Conservation (phyloP, 1,140 invertebrate species). For the Brachionus rubens region DNA sequence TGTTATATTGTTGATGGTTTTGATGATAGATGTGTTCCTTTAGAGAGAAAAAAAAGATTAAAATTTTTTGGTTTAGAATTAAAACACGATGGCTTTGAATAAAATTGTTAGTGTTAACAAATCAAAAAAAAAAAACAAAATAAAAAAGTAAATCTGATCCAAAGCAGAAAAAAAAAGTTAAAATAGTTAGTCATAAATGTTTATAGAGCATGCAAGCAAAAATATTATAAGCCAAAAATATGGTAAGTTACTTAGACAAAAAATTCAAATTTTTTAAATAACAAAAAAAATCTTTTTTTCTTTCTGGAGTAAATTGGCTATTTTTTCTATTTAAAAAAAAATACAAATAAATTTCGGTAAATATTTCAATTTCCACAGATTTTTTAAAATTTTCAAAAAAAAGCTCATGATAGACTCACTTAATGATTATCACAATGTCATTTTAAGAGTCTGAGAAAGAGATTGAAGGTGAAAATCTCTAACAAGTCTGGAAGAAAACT, state of each 20-base stretch:
- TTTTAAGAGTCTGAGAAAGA: no score
- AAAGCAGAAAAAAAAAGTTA: background rate
- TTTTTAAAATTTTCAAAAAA: no score
- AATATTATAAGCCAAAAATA: background rate
- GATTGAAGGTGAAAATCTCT: no score
- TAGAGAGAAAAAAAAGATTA: background rate
- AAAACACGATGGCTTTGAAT: background rate
- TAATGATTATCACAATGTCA: no score
- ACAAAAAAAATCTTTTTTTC: background rate
- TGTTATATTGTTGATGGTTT: background rate
- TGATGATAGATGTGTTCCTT: constrained; percentile 29
- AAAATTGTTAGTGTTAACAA: no score
- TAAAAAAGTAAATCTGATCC: no score
- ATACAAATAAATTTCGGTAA: no score
- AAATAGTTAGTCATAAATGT: background rate
- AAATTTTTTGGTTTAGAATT: background rate
- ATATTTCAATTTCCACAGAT: no score
- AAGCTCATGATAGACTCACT: no score
- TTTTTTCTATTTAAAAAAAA: background rate
- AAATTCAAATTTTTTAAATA: background rate
- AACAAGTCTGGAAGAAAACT: no score
- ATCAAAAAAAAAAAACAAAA: background rate
- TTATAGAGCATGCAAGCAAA: background rate
- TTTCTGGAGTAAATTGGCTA: background rate
- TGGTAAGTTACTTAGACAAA: no score